Evolutionary conservation across 2,797 vertebrate genomes (phyloP).

Genomic region (Artibeus lituratus): DNA sequence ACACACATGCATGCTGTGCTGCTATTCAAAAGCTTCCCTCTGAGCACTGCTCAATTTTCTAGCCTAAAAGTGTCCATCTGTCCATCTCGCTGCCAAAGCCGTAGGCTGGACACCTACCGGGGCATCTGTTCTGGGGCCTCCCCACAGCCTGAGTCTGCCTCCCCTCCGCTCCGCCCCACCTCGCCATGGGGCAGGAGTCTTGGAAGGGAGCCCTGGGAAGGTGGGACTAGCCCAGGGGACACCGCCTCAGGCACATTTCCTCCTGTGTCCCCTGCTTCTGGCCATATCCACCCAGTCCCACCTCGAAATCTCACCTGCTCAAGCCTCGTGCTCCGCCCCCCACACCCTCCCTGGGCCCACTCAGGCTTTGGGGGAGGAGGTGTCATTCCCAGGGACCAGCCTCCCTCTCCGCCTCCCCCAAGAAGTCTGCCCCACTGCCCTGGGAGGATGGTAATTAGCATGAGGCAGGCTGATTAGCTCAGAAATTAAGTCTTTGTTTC

Average conservation of each 20-base stretch:
- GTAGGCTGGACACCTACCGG: background rate
- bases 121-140: background rate
- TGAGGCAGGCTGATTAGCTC: constrained; percentile 82
- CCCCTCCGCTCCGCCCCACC: background rate
- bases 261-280: background rate
- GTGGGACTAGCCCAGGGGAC: background rate
- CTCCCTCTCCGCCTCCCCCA: constrained; percentile 42
- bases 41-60: constrained; percentile 29
- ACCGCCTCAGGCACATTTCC: background rate
- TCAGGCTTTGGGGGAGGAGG: background rate
- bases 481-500: constrained; percentile 84
- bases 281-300: background rate
- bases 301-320: background rate
- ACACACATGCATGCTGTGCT: background rate
- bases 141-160: background rate
- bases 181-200: background rate
- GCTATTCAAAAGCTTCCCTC: background rate
- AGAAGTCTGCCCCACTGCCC: constrained; percentile 77
- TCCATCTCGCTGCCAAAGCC: constrained; percentile 47
- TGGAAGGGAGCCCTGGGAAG: background rate
- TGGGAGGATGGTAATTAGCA: constrained; percentile 81
- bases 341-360: background rate
- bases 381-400: background rate
- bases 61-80: constrained; percentile 36
- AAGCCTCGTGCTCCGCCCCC: no score